Percentiles rank a stretch among this genome's conserved stretches.
Conservation (phyloP, 2,888 invertebrate species). For the Lasioglossum pauxillum region DNA sequence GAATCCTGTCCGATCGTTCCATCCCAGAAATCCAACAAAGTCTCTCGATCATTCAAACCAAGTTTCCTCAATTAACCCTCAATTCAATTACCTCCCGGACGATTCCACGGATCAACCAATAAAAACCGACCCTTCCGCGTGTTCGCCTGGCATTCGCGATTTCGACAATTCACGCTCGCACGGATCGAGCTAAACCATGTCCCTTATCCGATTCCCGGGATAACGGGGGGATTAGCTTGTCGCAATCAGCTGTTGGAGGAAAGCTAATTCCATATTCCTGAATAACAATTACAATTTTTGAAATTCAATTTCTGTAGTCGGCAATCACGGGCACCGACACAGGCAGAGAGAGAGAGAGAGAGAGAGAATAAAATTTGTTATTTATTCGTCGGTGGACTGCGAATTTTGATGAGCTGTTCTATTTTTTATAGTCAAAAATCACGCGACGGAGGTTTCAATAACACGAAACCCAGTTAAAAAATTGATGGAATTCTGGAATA, state of each 20-base stretch:
- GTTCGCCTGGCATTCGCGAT: not conserved
- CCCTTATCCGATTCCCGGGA: not conserved
- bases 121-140: not conserved
- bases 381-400: not conserved
- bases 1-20: not conserved
- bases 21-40: slow-evolving; percentile 16
- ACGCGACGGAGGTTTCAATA: not conserved
- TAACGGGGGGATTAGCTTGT: not conserved
- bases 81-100: slow-evolving; percentile 4
- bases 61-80: slow-evolving; percentile 17
- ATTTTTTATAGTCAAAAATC: not conserved
- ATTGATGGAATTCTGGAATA: not conserved
- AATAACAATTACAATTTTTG: slow-evolving; percentile 3
- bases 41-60: slow-evolving; percentile 2
- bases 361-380: not conserved
- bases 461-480: not conserved
- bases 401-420: not conserved
- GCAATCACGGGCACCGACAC: not conserved
- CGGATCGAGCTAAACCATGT: not conserved
- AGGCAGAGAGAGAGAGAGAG: too few species aligned
- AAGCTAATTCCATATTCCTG: slow-evolving; percentile 1
- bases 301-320: not conserved
- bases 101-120: slow-evolving; percentile 2
- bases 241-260: not conserved
- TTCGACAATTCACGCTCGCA: not conserved